Evolutionary conservation across 1,140 invertebrate genomes (phyloP).

Genomic region (Pseudomyrmex pallidus): DNA sequence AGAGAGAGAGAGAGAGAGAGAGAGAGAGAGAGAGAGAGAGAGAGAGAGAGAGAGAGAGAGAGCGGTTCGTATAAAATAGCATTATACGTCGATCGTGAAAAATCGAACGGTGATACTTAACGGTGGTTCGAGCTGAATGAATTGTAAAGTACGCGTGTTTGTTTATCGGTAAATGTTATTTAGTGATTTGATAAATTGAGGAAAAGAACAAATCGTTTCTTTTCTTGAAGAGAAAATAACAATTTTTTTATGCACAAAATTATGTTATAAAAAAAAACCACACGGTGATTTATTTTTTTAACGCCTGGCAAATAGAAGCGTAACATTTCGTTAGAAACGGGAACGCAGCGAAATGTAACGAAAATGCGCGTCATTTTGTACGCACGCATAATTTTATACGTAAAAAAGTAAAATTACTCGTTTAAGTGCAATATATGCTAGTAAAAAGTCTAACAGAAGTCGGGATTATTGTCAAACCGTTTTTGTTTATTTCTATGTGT

Average conservation of each 20-base stretch:
- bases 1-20: too few species aligned
- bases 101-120: constrained; percentile 12
- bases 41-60: too few species aligned
- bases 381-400: background rate
- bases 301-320: background rate
- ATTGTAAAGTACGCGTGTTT: background rate
- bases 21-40: too few species aligned
- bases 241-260: background rate
- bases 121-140: background rate
- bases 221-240: too few species aligned
- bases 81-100: background rate
- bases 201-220: background rate
- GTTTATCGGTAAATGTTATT: background rate
- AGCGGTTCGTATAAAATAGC: background rate
- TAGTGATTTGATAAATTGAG: background rate
- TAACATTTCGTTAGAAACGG: constrained; percentile 2
- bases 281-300: background rate
- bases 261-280: background rate
- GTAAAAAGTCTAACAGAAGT: background rate
- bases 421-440: background rate
- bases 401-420: constrained; percentile 14
- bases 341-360: constrained; percentile 12
- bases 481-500: background rate
- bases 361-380: background rate
- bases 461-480: background rate